A percentile compares a stretch with the other conserved stretches of the same genome.
Conservation (phyloP, 2,113 vertebrate genomes). For the Amazona vittata region DNA sequence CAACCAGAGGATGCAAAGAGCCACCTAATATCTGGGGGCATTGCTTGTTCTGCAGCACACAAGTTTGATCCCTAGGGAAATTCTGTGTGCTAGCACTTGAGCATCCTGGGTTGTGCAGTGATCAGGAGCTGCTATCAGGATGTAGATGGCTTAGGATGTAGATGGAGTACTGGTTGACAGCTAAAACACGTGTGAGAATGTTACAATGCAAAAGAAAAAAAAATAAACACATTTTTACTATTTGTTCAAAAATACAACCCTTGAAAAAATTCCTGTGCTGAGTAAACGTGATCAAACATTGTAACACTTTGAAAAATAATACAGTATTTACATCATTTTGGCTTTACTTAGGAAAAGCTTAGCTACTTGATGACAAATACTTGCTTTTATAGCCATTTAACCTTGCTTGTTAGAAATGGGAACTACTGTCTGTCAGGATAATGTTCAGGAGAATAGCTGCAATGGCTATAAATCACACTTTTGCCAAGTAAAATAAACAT, state of each 20-base stretch:
- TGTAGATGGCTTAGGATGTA: rapidly evolving
- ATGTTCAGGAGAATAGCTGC: not conserved
- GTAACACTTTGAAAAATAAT: not conserved
- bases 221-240: not conserved
- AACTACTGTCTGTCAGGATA: not conserved
- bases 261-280: not conserved
- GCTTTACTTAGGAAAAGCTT: not conserved
- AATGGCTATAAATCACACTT: not conserved
- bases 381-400: not conserved
- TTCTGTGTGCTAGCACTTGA: not conserved
- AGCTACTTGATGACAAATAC: not conserved
- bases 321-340: not conserved
- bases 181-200: not conserved
- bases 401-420: not conserved
- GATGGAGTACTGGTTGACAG: not conserved
- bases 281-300: not conserved
- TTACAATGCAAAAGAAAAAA: not conserved
- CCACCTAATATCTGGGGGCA: not conserved
- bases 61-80: not conserved
- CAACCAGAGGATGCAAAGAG: not conserved
- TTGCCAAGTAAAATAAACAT: slow-evolving; percentile 35
- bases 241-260: not conserved
- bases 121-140: not conserved
- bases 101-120: rapidly evolving
- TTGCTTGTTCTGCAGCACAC: not conserved